Base-by-base conservation (phyloP, 2,113 vertebrate species). In the Maccullochella peelii region DNA sequence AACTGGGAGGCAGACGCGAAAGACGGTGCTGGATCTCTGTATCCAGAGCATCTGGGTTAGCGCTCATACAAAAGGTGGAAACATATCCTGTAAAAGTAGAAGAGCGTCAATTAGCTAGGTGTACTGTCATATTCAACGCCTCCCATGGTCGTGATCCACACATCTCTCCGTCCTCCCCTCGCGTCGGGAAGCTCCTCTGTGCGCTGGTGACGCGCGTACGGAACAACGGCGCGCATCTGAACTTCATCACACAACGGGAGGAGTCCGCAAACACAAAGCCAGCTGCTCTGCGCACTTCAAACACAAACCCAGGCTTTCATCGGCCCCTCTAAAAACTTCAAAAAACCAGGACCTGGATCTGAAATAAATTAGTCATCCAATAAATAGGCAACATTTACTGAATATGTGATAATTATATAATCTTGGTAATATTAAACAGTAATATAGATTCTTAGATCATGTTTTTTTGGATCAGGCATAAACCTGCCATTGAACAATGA, bases 241-340 rank as follows among this genome's bases (percentile, higher is more conserved):
- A 94, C 91, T 94, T 94, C 90, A 90, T 77, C 89, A 86, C 86
- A 85, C 75, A 77, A 72, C 92, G 88, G 93, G 91, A 92, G 92
- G 93, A 94, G 93, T 89, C 92, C 88, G 12, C 63, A 36, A 69
- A 89, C 87, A 91, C 88, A 87, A 91, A 91, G 86, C 80, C 87
- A 92, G 92, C 88, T 84, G 90, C 85, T 89, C 61, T 77, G 82
- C 73, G 79, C 88, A 86, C 91, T 87, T 78, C 86, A 88, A 79
- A 88, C 86, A 79, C 44, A 61, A 71, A 38, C 10, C 3, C 73
- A 52, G 70, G 75, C 91, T 84, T 86, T 85, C 80, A 88, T 82
- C 82, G 66, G 69, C 20, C 25, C 54, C 38, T 59, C 8, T 23
- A 8, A 55, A 16, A 83, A 79, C 79, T 89, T 86, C 71, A 79